Conservation (phyloP, 1,140 invertebrate species). For the Riptortus pedestris region DNA sequence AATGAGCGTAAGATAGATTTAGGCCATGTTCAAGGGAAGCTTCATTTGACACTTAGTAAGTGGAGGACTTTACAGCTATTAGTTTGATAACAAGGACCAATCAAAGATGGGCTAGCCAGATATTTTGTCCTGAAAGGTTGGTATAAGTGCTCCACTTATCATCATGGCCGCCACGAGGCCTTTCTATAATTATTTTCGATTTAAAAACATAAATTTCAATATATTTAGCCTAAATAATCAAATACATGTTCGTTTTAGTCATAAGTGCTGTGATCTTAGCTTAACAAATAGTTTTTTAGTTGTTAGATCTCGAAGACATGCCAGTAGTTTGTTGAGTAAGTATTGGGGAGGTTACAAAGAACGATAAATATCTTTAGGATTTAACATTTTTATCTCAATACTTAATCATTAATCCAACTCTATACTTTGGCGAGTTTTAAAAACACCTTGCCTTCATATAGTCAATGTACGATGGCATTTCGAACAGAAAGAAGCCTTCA, state of each 20-base stretch:
- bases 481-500: too few species aligned
- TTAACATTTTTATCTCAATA: background rate
- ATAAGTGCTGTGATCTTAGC: constrained; percentile 35
- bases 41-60: background rate
- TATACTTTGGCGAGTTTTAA: too few species aligned
- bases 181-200: constrained; percentile 35
- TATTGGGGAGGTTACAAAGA: background rate
- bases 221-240: constrained; percentile 30
- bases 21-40: background rate
- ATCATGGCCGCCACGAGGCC: constrained; percentile 36
- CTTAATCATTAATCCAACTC: too few species aligned
- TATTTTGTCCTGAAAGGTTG: background rate
- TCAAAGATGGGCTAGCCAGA: background rate
- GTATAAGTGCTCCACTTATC: background rate
- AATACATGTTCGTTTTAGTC: constrained; percentile 32
- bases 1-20: background rate
- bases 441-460: too few species aligned
- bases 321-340: background rate
- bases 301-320: constrained; percentile 25
- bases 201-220: constrained; percentile 35
- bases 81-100: constrained; percentile 2
- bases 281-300: constrained; percentile 31
- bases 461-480: too few species aligned
- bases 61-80: background rate
- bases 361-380: background rate